Percentiles rank a stretch among this genome's conserved stretches.
These are phyloP conservation scores for Sebastes trivittatus DNA, from an alignment of 2,797 vertebrate species.

Conservation along the genomic window DNA sequence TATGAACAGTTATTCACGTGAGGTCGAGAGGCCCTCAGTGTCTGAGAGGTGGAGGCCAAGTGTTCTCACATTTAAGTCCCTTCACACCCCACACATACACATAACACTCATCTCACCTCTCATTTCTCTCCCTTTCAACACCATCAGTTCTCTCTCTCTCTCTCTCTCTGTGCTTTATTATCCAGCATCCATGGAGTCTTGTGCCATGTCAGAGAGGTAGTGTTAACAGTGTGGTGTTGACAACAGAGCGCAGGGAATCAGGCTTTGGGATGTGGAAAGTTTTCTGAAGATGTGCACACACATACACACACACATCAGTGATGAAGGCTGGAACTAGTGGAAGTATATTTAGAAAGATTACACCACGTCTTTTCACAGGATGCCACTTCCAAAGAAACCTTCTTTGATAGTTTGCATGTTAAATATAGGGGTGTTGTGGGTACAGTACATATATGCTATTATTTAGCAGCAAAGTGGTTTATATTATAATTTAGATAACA, in stretches of 20 bases:
- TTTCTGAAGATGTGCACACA: not conserved
- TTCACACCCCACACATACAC: not conserved
- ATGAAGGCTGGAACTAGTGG: not conserved
- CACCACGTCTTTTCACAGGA: no score
- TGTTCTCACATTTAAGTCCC: not conserved
- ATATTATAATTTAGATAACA: not conserved
- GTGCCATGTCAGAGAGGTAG: slow-evolving; percentile 11
- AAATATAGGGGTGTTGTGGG: not conserved
- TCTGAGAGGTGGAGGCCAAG: not conserved
- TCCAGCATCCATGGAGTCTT: slow-evolving; percentile 18
- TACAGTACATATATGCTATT: not conserved
- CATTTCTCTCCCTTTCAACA: no score
- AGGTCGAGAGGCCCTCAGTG: slow-evolving; percentile 1
- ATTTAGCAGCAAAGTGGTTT: not conserved
- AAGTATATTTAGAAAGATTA: not conserved
- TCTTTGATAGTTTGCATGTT: not conserved
- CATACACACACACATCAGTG: not conserved
- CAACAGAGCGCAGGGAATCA: slow-evolving; percentile 21
- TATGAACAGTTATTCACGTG: slow-evolving; percentile 9
- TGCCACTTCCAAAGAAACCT: no score
- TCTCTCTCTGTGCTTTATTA: not conserved
- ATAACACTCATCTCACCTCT: no score
- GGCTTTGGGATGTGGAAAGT: not conserved
- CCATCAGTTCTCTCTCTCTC: no score
- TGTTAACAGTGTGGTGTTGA: slow-evolving; percentile 40